Percentiles rank a stretch among this genome's conserved stretches.
Conservation (phyloP, 2,888 invertebrate genomes). For the Netelia fuscicornis region DNA sequence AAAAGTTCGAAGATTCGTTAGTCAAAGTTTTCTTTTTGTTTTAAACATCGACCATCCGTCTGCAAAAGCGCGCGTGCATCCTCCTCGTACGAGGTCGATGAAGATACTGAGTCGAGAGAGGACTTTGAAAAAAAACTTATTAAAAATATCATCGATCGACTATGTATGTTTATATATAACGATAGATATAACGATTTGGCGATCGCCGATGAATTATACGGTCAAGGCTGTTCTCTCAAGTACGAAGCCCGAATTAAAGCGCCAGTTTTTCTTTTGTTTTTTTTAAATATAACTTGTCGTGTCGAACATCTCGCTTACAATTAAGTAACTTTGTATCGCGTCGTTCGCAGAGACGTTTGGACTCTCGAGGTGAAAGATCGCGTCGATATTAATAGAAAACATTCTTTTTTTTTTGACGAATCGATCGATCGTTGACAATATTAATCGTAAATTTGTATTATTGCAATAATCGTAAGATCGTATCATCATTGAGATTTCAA, state of each 20-base stretch:
- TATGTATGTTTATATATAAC: not conserved
- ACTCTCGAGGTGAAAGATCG: not conserved
- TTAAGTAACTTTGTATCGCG: slow-evolving; percentile 18
- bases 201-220: slow-evolving; percentile 61
- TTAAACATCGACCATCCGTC: slow-evolving; percentile 20
- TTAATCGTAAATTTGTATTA: not conserved
- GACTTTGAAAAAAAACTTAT: slow-evolving; percentile 49
- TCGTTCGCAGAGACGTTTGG: not conserved
- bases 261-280: slow-evolving; percentile 43
- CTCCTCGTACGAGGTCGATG: slow-evolving; percentile 32
- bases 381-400: slow-evolving; percentile 15
- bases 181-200: slow-evolving; percentile 44
- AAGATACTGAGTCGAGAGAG: slow-evolving; percentile 54
- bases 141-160: slow-evolving; percentile 58
- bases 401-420: not conserved
- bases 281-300: slow-evolving; percentile 52
- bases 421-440: slow-evolving; percentile 12
- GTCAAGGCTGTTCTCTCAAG: slow-evolving; percentile 68
- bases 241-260: slow-evolving; percentile 56
- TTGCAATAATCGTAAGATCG: slow-evolving; percentile 14
- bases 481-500: slow-evolving; percentile 80
- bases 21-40: not conserved
- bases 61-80: not conserved
- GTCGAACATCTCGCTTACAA: slow-evolving; percentile 19
- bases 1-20: not conserved